A percentile compares a stretch with the other conserved stretches of the same genome.
These are phyloP conservation scores for Liasis olivaceus DNA, from an alignment of 2,797 vertebrate species.

Conservation along the genomic window DNA sequence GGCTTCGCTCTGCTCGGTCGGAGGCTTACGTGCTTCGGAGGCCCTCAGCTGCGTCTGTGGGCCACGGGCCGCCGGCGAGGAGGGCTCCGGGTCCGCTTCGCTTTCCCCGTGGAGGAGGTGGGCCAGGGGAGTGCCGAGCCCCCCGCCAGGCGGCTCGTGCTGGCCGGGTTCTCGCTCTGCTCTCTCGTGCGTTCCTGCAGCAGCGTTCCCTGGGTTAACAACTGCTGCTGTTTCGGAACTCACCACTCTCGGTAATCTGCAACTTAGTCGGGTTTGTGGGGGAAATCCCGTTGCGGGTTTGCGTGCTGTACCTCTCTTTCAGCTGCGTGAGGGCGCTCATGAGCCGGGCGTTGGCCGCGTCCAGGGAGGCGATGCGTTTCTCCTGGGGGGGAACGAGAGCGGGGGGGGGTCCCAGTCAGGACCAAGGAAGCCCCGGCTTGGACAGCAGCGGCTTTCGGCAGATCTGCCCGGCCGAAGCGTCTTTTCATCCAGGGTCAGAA, in stretches of 20 bases:
- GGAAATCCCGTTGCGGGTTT: conserved; percentile 97
- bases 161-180: conserved; percentile 43
- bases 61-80: neutral
- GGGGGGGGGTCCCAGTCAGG: neutral
- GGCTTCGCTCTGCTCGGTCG: neutral
- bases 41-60: neutral
- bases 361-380: conserved; percentile 95
- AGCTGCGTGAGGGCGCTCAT: conserved; percentile 98
- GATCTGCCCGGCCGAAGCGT: neutral
- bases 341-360: conserved; percentile 93
- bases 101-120: neutral
- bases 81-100: neutral
- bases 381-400: conserved; percentile 77
- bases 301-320: conserved; percentile 99
- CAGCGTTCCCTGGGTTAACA: conserved; percentile 79
- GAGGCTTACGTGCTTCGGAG: neutral
- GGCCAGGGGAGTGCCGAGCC: conserved; percentile 51
- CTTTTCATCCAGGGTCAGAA: neutral
- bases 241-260: conserved; percentile 98
- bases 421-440: neutral
- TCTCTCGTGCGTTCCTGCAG: conserved; percentile 60
- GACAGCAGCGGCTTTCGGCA: neutral
- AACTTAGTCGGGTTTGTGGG: conserved; percentile 98
- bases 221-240: conserved; percentile 99
- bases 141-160: conserved; percentile 54